Evolutionary conservation across 64 coral and sea anemone species (phyloP), one percentile per base, ranked within the genome.

Genomic region (Montipora capricornis): DNA sequence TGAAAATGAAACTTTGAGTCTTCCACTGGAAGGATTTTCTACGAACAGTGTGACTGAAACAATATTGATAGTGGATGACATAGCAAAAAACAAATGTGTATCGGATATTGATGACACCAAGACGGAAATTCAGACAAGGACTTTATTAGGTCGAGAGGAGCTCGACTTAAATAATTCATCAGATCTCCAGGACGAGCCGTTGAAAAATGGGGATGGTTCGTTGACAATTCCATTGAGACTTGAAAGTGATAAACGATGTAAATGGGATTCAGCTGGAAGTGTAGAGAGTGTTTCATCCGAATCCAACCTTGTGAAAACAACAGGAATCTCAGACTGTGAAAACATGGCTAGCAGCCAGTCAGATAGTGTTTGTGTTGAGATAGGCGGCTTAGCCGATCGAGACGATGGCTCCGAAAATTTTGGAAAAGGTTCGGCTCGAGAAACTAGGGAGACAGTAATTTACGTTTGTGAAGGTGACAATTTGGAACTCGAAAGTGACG

Each of bases 401-500:
- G 66, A 73, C 19, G 19, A 51, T 73, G 11, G 11, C 14, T 7
- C 4, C 12, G 44, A 71, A 71, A 73, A 15, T 14, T 16, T 10
- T 19, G 82, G 66, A 4, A 86, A 70, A 10, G 13, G 5, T 44
- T 49, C 82, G 2, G 5, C 81, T 8, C 26, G 47, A 5, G 64
- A 58, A 19, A 84, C 62, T 24, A 19, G 14, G 6, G 20, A 22
- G 5, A 71, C 82, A 10, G 66, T 50, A 53, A 20, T 86, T 70
- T 86, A 86, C 46, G 45, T 86, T 68, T 70, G 44, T 24, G 82
- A 86, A 71, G 47, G 82, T 8, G 82, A 86, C 4, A 86, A 47
- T 22, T 49, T 66, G 17, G 70, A 91, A 13, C 59, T 94, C 37
- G 95, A 94, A 58, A 89, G 78, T 2, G 87, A 94, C 50, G 91